Base-by-base conservation (phyloP, 2,797 vertebrate species). In the Poliocrania exsul region DNA sequence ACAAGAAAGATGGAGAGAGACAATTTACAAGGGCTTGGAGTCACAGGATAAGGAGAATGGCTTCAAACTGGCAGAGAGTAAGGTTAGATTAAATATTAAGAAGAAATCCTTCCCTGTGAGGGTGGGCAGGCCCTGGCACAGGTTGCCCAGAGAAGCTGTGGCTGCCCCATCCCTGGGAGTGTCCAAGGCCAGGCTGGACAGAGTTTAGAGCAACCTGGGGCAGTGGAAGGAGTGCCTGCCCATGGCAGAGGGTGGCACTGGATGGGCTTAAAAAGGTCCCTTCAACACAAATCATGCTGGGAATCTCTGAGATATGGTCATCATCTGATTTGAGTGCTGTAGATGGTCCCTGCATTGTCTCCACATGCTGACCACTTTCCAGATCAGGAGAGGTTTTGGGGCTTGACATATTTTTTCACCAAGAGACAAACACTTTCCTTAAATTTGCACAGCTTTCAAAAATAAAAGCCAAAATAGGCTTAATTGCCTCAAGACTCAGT, bases 21-120 rank as follows among this genome's bases (percentile, higher is more conserved):
- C 25, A 1, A 5, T 31, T 61, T 10, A 8, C 35, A 49, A 16
- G 8, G 20, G 26, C 16, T 5, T 71, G 58, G 31, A 50, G 37
- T 2, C 31, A 16, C 31, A 62, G 31, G 50, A 37, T 23, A 37
- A 5, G 3, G 29, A 16, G 5, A 71, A 57, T 28, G 26, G 44
- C 23, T 65, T 51, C 44, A 33, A n/a, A 38, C 16, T 44, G 28
- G 3, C 31, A 21, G 26, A 58, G n/a, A 9, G 26, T 33, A 24
- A 19, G 9, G 37, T 87, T 87, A 20, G 21, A 37, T 64, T 16
- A 7, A 13, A 19, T 50, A 37, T 71, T n/a, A 31, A 35, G 26
- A 62, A 56, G 37, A 3, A 71, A 57, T 50, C 11, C 0, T 28
- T 56, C 13, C 57, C 14, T n/a, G 6, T 0, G 6, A 44, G 37